These are phyloP conservation scores for Coelopa pilipes DNA, from an alignment of 2,888 invertebrate genomes.

Conservation along the genomic window DNA sequence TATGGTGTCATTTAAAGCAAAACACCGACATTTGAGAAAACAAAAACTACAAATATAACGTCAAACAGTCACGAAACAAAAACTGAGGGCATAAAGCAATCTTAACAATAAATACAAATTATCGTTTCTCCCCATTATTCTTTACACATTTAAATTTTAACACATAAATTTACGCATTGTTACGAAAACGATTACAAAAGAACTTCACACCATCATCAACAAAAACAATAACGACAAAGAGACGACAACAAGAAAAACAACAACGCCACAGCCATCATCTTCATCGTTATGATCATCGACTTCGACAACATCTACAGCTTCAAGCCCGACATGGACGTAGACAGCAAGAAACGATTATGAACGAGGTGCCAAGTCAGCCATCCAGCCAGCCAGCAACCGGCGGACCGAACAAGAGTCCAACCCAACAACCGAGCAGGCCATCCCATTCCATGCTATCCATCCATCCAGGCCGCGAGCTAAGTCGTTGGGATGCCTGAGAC, in stretches of 20 bases:
- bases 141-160: conserved; percentile 44
- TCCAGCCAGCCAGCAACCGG: conserved; percentile 37
- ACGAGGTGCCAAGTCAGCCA: conserved; percentile 39
- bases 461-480: conserved; percentile 4
- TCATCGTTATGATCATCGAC: conserved; percentile 29
- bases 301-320: conserved; percentile 30
- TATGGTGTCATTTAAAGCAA: conserved; percentile 44
- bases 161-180: conserved; percentile 49
- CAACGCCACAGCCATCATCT: conserved; percentile 5
- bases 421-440: conserved; percentile 16
- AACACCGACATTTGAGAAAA: conserved; percentile 27
- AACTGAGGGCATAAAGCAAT: conserved; percentile 4
- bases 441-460: not conserved
- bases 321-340: conserved; percentile 23
- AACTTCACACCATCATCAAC: conserved; percentile 47
- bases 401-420: conserved; percentile 15
- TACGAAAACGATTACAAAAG: conserved; percentile 48
- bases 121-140: conserved; percentile 33
- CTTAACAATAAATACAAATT: conserved; percentile 46
- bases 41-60: not conserved
- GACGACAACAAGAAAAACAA: conserved; percentile 17
- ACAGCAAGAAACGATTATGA: conserved; percentile 32
- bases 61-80: not conserved
- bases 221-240: conserved; percentile 16
- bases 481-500: conserved; percentile 25